phyloP scores from a whole-genome alignment of 2,797 vertebrate species.

The Novumbra hubbsi region DNA sequence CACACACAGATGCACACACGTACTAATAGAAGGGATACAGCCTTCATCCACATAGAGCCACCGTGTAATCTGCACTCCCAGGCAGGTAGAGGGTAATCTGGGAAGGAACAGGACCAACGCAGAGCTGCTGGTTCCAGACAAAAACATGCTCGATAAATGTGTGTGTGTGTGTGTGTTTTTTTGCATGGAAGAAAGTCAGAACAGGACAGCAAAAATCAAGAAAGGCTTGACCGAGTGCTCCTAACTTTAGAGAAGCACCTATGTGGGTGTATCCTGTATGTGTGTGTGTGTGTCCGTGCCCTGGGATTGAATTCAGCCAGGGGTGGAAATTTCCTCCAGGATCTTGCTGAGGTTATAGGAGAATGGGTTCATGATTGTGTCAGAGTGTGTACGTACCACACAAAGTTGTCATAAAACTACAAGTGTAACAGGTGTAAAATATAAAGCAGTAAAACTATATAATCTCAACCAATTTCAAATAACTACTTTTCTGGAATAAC shows the following conservation, averaged over 20 bases:
- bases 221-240: too few relatives aligned
- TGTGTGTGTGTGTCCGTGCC: constrained; percentile 10
- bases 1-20: constrained; percentile 1
- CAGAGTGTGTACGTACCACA: background rate
- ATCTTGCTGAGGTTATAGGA: constrained; percentile 35
- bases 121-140: constrained; percentile 38
- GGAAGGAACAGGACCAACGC: constrained; percentile 53
- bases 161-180: constrained; percentile 8
- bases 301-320: constrained; percentile 39
- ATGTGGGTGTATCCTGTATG: constrained; percentile 8
- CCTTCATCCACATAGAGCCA: constrained; percentile 30
- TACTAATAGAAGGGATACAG: background rate
- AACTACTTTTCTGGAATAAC: background rate
- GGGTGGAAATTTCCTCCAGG: constrained; percentile 48
- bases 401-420: background rate
- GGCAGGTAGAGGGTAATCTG: constrained; percentile 46
- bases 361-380: constrained; percentile 18
- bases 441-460: background rate
- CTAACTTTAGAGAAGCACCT: constrained; percentile 15
- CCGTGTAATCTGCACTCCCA: constrained; percentile 55
- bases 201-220: background rate
- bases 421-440: background rate
- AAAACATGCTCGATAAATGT: constrained; percentile 37
- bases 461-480: constrained; percentile 32
- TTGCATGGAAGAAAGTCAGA: background rate